A percentile compares a stretch with the other conserved stretches of the same genome.
These are phyloP conservation scores for Alces alces DNA, from an alignment of 2,113 vertebrate genomes.

Conservation along the genomic window DNA sequence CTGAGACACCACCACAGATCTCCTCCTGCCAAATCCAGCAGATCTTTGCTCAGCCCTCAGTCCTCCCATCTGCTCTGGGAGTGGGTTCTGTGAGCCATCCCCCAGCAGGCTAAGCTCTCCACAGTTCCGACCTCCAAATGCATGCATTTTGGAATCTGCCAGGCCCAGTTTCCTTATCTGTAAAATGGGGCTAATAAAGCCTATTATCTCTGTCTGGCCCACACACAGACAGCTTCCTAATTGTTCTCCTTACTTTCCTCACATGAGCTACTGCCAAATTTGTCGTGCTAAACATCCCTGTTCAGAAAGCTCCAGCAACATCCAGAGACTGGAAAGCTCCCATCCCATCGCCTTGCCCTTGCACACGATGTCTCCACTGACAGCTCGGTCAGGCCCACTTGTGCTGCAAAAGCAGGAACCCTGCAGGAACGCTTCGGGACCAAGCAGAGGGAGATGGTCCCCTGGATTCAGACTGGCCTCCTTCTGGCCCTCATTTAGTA, in stretches of 20 bases:
- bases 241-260: neutral
- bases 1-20: neutral
- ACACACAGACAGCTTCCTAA: neutral
- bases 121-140: neutral
- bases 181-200: slow-evolving; percentile 43
- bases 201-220: neutral
- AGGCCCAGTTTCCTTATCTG: slow-evolving; percentile 45
- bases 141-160: neutral
- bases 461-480: neutral
- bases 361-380: rapidly evolving
- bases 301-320: neutral
- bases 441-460: neutral
- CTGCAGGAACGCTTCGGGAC: neutral
- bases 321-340: neutral
- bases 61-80: neutral
- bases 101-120: rapidly evolving
- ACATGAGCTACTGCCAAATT: neutral
- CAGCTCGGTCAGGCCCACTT: neutral
- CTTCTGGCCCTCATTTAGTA: neutral
- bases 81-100: neutral
- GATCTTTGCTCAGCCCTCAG: neutral
- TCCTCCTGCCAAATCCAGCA: neutral
- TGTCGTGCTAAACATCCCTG: neutral
- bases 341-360: no score
- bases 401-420: neutral